Evolutionary conservation across 1,140 invertebrate genomes (phyloP).

Genomic region (Bombyx mori): ASM3026992v2 NC_085114.1:11892501-11893000

Average conservation of each 20-base stretch:
- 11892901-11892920: neutral
- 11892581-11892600: too few relatives aligned
- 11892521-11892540: too few relatives aligned
- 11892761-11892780: constrained; percentile 18
- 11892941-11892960: too few relatives aligned
- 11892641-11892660: constrained; percentile 10
- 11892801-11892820: constrained; percentile 31
- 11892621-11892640: constrained; percentile 27
- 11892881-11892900: constrained; percentile 14
- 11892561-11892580: too few relatives aligned
- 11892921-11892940: too few relatives aligned
- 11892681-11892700: constrained; percentile 17
- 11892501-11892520: too few relatives aligned
- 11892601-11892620: neutral
- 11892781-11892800: constrained; percentile 22
- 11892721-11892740: constrained; percentile 48
- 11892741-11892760: constrained; percentile 8
- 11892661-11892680: constrained; percentile 11
- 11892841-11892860: constrained; percentile 11
- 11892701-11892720: constrained; percentile 43
- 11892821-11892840: constrained; percentile 12
- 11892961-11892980: too few relatives aligned
- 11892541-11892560: too few relatives aligned
- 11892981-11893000: too few relatives aligned
- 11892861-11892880: neutral